A percentile compares a stretch with the other conserved stretches of the same genome.
These are phyloP conservation scores for Brachionus calyciflorus DNA, from an alignment of 1,140 invertebrate genomes.

Conservation along the genomic window DNA sequence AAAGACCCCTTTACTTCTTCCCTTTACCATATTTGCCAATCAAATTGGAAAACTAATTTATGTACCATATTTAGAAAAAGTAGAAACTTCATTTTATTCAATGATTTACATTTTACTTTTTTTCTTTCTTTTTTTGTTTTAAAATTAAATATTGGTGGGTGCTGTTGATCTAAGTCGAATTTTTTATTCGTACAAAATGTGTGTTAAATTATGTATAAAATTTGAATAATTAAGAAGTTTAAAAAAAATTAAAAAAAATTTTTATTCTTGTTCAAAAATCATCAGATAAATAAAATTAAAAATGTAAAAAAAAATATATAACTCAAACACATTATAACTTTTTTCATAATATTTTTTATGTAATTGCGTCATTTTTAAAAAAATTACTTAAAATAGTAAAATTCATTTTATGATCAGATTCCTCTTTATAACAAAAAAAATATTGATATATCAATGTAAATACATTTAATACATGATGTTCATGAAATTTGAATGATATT, in stretches of 20 bases:
- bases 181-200: slow-evolving; percentile 3
- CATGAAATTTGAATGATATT: too few species aligned
- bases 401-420: too few species aligned
- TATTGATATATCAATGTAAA: too few species aligned
- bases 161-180: slow-evolving; percentile 4
- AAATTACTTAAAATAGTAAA: too few species aligned
- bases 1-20: too few species aligned
- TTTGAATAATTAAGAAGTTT: slow-evolving; percentile 27
- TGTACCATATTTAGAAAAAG: too few species aligned
- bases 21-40: too few species aligned
- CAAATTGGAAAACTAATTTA: neutral
- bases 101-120: too few species aligned
- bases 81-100: slow-evolving; percentile 37
- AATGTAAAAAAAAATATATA: slow-evolving; percentile 23
- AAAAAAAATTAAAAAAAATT: slow-evolving; percentile 29
- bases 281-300: slow-evolving; percentile 40
- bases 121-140: slow-evolving; percentile 6
- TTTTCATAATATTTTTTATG: neutral
- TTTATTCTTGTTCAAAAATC: slow-evolving; percentile 30
- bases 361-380: slow-evolving; percentile 17
- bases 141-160: neutral
- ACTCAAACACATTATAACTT: slow-evolving; percentile 1
- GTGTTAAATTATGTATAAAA: slow-evolving; percentile 31
- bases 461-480: too few species aligned
- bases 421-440: too few species aligned